Base-by-base conservation (phyloP, 1,140 invertebrate species). In the Amyelois transitella region DNA sequence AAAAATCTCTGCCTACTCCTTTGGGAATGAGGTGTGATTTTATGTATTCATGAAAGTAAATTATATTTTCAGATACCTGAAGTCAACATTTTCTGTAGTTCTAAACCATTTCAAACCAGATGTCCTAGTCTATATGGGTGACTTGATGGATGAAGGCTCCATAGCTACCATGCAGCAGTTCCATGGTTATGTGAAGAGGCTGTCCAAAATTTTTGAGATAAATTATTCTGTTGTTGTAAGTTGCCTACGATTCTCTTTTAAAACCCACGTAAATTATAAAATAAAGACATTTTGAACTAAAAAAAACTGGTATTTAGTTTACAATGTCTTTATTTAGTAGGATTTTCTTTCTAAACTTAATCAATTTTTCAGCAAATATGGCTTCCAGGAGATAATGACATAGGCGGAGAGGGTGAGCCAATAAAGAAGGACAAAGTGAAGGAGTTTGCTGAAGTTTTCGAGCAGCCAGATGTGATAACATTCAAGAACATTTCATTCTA, bases 361-460 rank as follows among this genome's bases (percentile, higher is more conserved):
- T 19, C 19, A 10, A 19, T 58, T 38, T 90, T 91, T 44, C 75
- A 96, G 96, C 92, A 92, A 84, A 91, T 98, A 54, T 97, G 94
- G 89, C 82, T 98, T 58, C 95, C 96, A 28, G 97, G 97, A 17
- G 97, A 99, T 79, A 98, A 98, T 89, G 97, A 99, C 77, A 96
- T 98, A 66, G 97, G 97, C 18, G 97, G 97, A 19, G 97, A 99
- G 86, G 92, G 91, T 71, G 94, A 97, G 81, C 87, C 90, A 56
- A 91, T 97, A 32, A 94, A 92, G 38, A 69, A 87, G 22, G 88
- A 92, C 43, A 96, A 96, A 87, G 80, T 95, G 18, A 87, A 91
- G 21, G 91, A 95, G 77, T 99, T 97, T 85, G 91, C 94, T 63
- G 90, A 91, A 68, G 91, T 93, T 55, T 97, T 96, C 81, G 90